Evolutionary conservation across 2,797 vertebrate genomes (phyloP), one percentile per base, ranked within the genome.

Genomic region (Acanthiza pusilla): DNA sequence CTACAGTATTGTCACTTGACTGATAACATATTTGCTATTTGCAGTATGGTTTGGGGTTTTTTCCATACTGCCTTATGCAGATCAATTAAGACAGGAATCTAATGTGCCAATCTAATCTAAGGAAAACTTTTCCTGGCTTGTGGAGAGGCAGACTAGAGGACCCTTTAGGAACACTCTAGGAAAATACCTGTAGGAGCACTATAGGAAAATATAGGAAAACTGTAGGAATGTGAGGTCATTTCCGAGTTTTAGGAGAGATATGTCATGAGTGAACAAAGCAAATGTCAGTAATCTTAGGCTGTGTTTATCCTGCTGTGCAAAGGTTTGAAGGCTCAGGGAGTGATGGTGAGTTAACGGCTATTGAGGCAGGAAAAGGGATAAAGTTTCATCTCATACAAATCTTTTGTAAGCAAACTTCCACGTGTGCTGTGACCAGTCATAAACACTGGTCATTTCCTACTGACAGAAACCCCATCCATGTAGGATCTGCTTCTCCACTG

Each of bases 21-120:
- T 55, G 26, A n/a, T 34, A 57, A 5, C 10, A 26, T 27, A 65
- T 54, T 65, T 82, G 5, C 4, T 61, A 7, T 21, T 38, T 42
- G 16, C 20, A 61, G 9, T 22, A 5, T 23, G 27, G 3, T 34
- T 71, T 18, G 11, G 9, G 2, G 0, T 17, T 26, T 85, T 61
- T 65, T 22, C 22, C 17, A 14, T 47, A 43, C 3, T 66, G 16
- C 36, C 13, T 70, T 65, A 58, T 19, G 13, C 7, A 58, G 30
- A 70, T 40, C n/a, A 60, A 16, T 53, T 71, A 66, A 72, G 21
- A 29, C 17, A 30, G 19, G 2, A 53, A 36, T 74, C 45, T 20
- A 36, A 30, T 25, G 27, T 12, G 14, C 9, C 20, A 79, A 8
- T 16, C 25, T 57, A 30, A 61, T 32, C 7, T 61, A 82, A 58